A percentile compares a stretch with the other conserved stretches of the same genome.
Evolutionary conservation across 2,113 vertebrate species (phyloP).

Genomic region (Pygoscelis antarcticus): DNA sequence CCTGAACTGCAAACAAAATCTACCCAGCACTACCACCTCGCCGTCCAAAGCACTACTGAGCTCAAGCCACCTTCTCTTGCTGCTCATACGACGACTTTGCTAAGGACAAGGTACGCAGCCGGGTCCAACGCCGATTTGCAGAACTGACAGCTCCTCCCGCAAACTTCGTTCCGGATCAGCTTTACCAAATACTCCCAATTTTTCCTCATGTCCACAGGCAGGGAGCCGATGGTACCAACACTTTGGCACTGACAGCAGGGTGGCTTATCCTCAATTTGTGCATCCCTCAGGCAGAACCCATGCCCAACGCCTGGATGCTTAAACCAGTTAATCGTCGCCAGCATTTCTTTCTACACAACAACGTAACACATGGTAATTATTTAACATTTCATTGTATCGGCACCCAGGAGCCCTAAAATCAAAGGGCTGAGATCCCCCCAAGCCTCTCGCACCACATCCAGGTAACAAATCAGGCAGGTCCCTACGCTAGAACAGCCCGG

Average conservation of each 20-base stretch:
- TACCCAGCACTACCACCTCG: not conserved
- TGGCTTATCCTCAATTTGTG: accelerated
- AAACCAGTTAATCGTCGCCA: not conserved
- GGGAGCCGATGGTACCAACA: not conserved
- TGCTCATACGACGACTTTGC: not conserved
- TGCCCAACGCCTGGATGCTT: not conserved
- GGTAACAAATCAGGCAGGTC: not conserved
- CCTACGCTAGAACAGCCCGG: not conserved
- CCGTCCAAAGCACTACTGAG: not conserved
- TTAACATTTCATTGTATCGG: accelerated
- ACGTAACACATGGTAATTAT: accelerated
- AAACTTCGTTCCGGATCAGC: accelerated
- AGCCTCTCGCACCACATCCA: accelerated
- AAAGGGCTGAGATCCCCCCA: not conserved
- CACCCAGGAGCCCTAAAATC: not conserved
- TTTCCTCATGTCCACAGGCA: not conserved
- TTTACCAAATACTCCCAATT: not conserved
- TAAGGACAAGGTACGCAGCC: not conserved
- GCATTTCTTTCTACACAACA: not conserved
- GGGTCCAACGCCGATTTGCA: not conserved
- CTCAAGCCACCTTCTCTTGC: not conserved
- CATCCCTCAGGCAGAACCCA: not conserved
- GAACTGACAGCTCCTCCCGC: not conserved
- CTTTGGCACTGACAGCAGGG: not conserved
- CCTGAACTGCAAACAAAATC: constrained; percentile 41